Evolutionary conservation across 1,140 invertebrate genomes (phyloP), one percentile per base, ranked within the genome.

Genomic region (Drosophila teissieri): DNA sequence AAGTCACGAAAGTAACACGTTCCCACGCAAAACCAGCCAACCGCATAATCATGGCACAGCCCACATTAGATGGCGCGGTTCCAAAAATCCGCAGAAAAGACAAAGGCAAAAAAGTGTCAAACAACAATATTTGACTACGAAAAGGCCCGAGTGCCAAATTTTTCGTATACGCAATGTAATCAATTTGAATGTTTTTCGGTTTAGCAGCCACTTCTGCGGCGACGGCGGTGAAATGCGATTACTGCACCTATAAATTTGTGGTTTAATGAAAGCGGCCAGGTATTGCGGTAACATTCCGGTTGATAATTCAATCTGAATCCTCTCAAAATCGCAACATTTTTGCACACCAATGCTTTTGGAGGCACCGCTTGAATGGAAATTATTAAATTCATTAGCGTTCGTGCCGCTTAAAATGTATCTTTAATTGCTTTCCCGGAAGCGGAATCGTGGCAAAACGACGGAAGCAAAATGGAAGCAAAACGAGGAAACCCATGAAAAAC

Each of bases 111-210:
- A 63, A 27, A 63, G 17, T 40, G 31, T 56, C 58, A 48, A 37
- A 39, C 72, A 44, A 65, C 51, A 74, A 46, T 69, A 56, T 68
- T 55, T 69, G 67, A 56, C 63, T 76, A 31, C 62, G 45, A 57
- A 69, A 68, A 54, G 54, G 67, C 15, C 63, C 46, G 61, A 45
- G 69, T 19, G 62, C 53, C 70, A 81, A 81, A 88, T 82, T 75
- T 76, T 61, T 83, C 84, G 83, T 86, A 86, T 88, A 86, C 83
- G 82, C 62, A 79, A 45, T 55, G 82, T 76, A 88, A 88, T 88
- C 69, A 85, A 78, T 75, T 85, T 65, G 51, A 81, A 85, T 73
- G 67, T 58, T 64, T 74, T 83, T 55, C 40, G 58, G 40, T 67
- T 80, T 78, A 78, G 85, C 82, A 70, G 78, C 57, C 55, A 54